Conservation (phyloP, 2,888 invertebrate genomes). For the Diarsia mendica region DNA sequence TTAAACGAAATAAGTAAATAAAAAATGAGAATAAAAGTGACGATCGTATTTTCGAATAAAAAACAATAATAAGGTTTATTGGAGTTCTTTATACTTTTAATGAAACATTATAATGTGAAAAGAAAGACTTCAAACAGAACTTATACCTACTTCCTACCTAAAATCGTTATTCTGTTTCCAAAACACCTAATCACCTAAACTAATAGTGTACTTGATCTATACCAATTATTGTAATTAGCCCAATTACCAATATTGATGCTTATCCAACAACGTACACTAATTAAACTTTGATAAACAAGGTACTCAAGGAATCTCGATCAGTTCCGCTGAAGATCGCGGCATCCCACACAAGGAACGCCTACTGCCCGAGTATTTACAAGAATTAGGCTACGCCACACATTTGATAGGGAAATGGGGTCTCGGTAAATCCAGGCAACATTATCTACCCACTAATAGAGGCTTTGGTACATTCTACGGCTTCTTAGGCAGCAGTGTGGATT, state of each 20-base stretch:
- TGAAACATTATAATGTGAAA: background rate
- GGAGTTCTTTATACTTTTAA: background rate
- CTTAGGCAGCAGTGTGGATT: slow-evolving; percentile 94
- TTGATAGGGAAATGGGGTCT: slow-evolving; percentile 97
- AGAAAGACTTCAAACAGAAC: background rate
- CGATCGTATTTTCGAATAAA: background rate
- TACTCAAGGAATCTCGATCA: slow-evolving; percentile 77
- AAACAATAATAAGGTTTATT: background rate
- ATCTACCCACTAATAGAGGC: slow-evolving; percentile 93
- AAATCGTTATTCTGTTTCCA: background rate
- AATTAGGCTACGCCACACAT: slow-evolving; percentile 94
- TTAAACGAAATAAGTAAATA: background rate
- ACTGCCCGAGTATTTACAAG: slow-evolving; percentile 92
- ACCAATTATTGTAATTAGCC: background rate
- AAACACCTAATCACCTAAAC: background rate
- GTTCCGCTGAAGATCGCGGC: slow-evolving; percentile 91
- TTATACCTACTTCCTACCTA: background rate
- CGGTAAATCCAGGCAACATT: slow-evolving; percentile 93
- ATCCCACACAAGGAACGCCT: slow-evolving; percentile 92
- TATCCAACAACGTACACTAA: slow-evolving; percentile 17
- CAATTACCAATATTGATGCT: background rate
- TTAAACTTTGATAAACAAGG: slow-evolving; percentile 50
- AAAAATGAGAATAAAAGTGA: background rate
- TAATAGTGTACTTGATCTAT: background rate
- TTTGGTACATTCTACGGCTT: slow-evolving; percentile 96